A percentile compares a stretch with the other conserved stretches of the same genome.
phyloP scores from a whole-genome alignment of 2,113 vertebrate genomes.

The Oncorhynchus keta region DNA sequence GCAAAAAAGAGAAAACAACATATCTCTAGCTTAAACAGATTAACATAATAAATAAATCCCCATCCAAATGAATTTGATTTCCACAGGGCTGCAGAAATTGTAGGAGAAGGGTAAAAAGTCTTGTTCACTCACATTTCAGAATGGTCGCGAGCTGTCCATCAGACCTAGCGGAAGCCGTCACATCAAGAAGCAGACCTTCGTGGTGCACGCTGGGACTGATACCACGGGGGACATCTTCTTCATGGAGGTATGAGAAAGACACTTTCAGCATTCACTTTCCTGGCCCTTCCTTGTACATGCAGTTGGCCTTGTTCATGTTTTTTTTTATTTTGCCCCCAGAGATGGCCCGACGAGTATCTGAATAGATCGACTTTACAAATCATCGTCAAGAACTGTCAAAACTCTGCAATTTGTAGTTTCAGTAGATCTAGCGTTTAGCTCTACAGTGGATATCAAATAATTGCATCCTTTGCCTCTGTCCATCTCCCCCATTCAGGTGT shows the following conservation, averaged over 20 bases:
- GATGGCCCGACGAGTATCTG: neutral
- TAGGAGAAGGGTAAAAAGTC: neutral
- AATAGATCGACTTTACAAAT: neutral
- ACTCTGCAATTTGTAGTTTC: too few species aligned
- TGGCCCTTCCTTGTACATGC: neutral
- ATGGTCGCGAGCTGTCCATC: constrained; percentile 85
- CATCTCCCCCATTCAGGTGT: constrained; percentile 76
- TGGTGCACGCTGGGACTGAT: constrained; percentile 96
- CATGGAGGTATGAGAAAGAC: constrained; percentile 85
- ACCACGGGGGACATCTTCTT: constrained; percentile 98
- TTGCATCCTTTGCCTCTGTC: neutral
- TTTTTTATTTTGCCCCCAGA: too few species aligned
- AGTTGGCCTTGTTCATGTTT: too few species aligned
- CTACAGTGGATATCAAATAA: too few species aligned
- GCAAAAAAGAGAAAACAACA: too few species aligned
- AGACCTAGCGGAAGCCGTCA: constrained; percentile 93
- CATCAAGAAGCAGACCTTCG: constrained; percentile 99
- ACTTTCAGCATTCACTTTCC: neutral
- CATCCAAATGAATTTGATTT: too few species aligned
- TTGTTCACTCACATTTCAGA: constrained; percentile 65
- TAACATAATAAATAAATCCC: too few species aligned
- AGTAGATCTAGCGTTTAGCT: too few species aligned
- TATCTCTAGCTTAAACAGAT: too few species aligned
- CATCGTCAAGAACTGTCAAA: too few species aligned
- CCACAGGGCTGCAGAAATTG: too few species aligned